Evolutionary conservation across 1,140 invertebrate species (phyloP), one percentile per base, ranked within the genome.

Genomic region (Hylaeus volcanicus): DNA sequence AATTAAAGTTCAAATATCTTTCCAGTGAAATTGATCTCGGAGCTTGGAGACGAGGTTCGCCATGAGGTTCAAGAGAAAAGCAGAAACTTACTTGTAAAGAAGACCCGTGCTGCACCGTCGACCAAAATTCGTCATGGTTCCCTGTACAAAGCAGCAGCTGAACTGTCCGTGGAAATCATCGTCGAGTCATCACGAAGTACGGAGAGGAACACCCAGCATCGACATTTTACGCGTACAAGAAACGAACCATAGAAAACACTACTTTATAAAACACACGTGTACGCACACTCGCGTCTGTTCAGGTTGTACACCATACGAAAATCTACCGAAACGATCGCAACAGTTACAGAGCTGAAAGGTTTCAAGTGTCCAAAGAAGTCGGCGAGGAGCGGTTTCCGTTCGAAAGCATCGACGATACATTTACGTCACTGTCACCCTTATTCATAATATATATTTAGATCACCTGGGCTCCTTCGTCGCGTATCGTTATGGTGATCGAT

Each of bases 51-150:
- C 2, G 45, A 48, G 8, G 11, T 11, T 9, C 9, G 51, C 26
- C 6, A 51, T 11, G 6, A 51, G 51, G 51, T 51, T 1, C 15
- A 5, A 26, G 8, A 53, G 5, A 6, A 3, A n/a, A 15, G 5
- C 0, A 56, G 1, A 12, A 11, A 2, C 82, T 83, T 85, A 84
- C 82, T 55, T 72, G 70, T 71, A 41, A 37, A 53, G 53, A 37
- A 53, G 53, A 45, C 55, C 15, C 15, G 45, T 12, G 58, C 26
- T 45, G 58, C 14, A 39, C 11, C 8, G 39, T 56, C 51, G 63
- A 65, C 53, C 66, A 65, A 43, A 1, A 68, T 73, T 73, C 69
- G 26, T 48, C 83, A 85, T 77, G 83, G 48, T 80, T 6, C 5
- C 37, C 45, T 6, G 3, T 1, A 64, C 68, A 60, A 60, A 26